Percentiles rank a stretch among this genome's conserved stretches.
Evolutionary conservation across 2,113 vertebrate genomes (phyloP).

Genomic region (Syngnathoides biaculeatus): DNA sequence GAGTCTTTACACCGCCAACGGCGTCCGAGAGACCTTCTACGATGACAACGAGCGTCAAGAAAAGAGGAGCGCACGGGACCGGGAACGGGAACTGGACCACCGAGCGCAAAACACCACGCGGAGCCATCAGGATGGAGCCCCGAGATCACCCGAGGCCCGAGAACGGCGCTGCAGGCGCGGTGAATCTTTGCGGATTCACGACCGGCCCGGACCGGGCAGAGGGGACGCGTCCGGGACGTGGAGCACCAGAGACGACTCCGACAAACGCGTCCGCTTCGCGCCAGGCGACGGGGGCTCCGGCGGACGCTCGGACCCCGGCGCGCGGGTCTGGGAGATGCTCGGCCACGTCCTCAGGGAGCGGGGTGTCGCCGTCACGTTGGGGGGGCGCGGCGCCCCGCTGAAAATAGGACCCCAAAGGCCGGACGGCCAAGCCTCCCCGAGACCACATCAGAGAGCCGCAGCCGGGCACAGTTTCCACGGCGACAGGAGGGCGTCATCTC

Average conservation of each 20-base stretch:
- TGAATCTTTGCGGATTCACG: constrained; percentile 38
- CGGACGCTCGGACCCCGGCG: constrained; percentile 20
- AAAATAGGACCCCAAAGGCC: constrained; percentile 50
- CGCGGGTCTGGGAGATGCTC: constrained; percentile 54
- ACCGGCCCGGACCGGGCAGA: constrained; percentile 19
- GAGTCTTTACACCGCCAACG: constrained; percentile 34
- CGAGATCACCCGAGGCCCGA: not conserved
- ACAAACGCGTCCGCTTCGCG: constrained; percentile 67
- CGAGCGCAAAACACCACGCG: constrained; percentile 14
- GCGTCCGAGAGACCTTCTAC: constrained; percentile 30
- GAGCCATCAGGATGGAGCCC: constrained; percentile 11
- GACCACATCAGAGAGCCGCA: constrained; percentile 54
- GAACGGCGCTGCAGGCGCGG: constrained; percentile 34
- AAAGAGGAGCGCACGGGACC: constrained; percentile 10
- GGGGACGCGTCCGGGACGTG: constrained; percentile 50
- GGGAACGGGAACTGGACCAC: constrained; percentile 10
- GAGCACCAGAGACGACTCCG: constrained; percentile 47
- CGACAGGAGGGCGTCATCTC: constrained; percentile 46
- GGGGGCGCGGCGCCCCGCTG: constrained; percentile 41
- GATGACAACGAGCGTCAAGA: constrained; percentile 16
- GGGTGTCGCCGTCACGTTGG: constrained; percentile 58
- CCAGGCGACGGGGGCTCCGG: constrained; percentile 28
- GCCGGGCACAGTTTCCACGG: constrained; percentile 70
- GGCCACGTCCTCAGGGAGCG: constrained; percentile 57
- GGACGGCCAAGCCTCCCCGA: constrained; percentile 52